phyloP scores from a whole-genome alignment of 2,797 vertebrate genomes.

The Chanos chanos region DNA sequence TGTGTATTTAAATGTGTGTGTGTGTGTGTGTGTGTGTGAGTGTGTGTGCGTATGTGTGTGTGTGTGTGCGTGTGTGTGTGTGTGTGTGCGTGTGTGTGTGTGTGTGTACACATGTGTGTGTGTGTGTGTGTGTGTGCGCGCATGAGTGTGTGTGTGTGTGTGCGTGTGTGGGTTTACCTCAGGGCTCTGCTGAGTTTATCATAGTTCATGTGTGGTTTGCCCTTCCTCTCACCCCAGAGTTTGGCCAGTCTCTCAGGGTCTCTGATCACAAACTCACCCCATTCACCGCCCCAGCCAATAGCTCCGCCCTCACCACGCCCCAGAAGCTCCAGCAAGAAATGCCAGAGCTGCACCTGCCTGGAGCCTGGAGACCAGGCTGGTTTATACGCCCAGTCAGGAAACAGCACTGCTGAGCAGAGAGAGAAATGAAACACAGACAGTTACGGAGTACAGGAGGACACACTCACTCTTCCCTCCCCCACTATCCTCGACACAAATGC shows the following conservation, averaged over 20 bases:
- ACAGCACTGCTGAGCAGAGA: constrained; percentile 62
- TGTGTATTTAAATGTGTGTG: not conserved
- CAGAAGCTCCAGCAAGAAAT: constrained; percentile 55
- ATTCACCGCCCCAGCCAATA: constrained; percentile 50
- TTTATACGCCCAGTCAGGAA: constrained; percentile 77
- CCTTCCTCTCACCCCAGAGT: constrained; percentile 55
- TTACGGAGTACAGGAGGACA: not conserved
- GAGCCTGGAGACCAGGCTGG: constrained; percentile 73
- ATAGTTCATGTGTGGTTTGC: constrained; percentile 75
- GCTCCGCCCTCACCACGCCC: constrained; percentile 32
- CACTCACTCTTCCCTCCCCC: no score
- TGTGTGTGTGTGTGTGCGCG: not conserved
- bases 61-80: constrained; percentile 2
- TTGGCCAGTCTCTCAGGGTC: constrained; percentile 50
- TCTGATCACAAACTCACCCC: constrained; percentile 55
- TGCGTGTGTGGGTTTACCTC: constrained; percentile 51
- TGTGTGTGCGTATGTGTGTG: constrained; percentile 2
- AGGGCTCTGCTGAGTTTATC: constrained; percentile 80
- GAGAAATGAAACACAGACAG: not conserved
- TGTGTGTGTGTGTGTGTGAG: not conserved
- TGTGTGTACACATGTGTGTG: no score
- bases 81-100: not conserved
- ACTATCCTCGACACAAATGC: no score
- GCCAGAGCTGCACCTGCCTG: constrained; percentile 61
- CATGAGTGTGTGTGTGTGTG: not conserved